Evolutionary conservation across 2,888 invertebrate species (phyloP).

Genomic region (Drosophila putrida): DNA sequence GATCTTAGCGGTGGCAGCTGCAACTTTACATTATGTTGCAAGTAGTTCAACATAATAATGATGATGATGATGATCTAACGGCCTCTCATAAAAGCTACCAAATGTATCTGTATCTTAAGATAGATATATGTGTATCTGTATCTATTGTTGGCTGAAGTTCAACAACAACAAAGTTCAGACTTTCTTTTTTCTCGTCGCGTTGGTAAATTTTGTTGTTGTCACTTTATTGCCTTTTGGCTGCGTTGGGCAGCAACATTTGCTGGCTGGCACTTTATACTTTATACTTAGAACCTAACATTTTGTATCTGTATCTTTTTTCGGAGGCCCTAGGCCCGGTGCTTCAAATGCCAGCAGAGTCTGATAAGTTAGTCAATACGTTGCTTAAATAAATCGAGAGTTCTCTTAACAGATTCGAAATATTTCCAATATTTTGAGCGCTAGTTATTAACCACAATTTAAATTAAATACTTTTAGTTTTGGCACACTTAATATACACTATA

Average conservation of each 20-base stretch:
- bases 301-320: constrained; percentile 15
- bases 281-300: constrained; percentile 46
- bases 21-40: constrained; percentile 38
- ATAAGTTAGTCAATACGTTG: too few relatives aligned
- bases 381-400: too few relatives aligned
- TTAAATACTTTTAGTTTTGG: too few relatives aligned
- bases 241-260: constrained; percentile 53
- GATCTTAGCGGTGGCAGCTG: constrained; percentile 38
- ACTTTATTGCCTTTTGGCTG: constrained; percentile 55
- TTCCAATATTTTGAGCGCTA: too few relatives aligned
- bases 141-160: constrained; percentile 40
- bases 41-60: constrained; percentile 1
- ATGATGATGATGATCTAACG: constrained; percentile 35
- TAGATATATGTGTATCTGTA: background rate
- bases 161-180: constrained; percentile 55
- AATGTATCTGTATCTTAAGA: constrained; percentile 19
- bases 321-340: too few relatives aligned
- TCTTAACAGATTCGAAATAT: too few relatives aligned
- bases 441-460: too few relatives aligned
- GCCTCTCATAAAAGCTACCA: constrained; percentile 25
- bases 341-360: too few relatives aligned
- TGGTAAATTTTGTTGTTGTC: constrained; percentile 70
- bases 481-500: too few relatives aligned
- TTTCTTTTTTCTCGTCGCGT: constrained; percentile 68
- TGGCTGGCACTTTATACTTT: constrained; percentile 14